Base-by-base conservation (phyloP, 2,888 invertebrate species). In the Tyria jacobaeae region DNA sequence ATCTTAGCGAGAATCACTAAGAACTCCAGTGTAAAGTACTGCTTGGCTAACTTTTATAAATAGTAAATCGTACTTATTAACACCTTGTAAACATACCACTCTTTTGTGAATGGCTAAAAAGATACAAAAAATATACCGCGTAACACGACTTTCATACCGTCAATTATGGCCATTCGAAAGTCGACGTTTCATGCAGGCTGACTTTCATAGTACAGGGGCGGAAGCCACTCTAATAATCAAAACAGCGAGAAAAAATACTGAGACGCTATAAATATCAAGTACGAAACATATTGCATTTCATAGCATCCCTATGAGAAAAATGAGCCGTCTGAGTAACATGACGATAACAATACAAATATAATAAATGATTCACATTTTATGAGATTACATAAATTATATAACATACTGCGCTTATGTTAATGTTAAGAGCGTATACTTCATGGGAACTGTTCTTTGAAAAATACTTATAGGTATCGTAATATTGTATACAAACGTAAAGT, bases 341-440 rank as follows among this genome's bases (percentile, higher is more conserved):
- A 66, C 48, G 55, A 73, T 72, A 74, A 73, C 70, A 67, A 67
- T 70, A 72, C 52, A 71, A 62, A 59, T 60, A 61, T 61, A 62
- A 49, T 61, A 63, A 67, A 69, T 66, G 64, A 78, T 70, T 62
- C 62, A 64, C 65, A 71, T 66, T 55, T 60, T 44, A 70, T 73
- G 79, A 78, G 75, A 79, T 79, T 78, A 78, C 70, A 73, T 60
- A 68, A 64, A 71, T 64, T 59, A 74, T 67, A 68, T 59, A 62
- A 62, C 60, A 68, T 60, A 51, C 14, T 14, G 44, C 14, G 3
- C 34, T 56, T 34, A 5, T 49, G 17, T 12, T 35, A 7, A 50
- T 9, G 10, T 21, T 15, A 27, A 24, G 21, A 25, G 50, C 41
- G 50, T 41, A 34, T 50, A 61, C 56, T 55, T 55, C 25, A 44